These are phyloP conservation scores for Aproaerema taeniolella DNA, from an alignment of 2,888 invertebrate genomes.

Conservation along the genomic window DNA sequence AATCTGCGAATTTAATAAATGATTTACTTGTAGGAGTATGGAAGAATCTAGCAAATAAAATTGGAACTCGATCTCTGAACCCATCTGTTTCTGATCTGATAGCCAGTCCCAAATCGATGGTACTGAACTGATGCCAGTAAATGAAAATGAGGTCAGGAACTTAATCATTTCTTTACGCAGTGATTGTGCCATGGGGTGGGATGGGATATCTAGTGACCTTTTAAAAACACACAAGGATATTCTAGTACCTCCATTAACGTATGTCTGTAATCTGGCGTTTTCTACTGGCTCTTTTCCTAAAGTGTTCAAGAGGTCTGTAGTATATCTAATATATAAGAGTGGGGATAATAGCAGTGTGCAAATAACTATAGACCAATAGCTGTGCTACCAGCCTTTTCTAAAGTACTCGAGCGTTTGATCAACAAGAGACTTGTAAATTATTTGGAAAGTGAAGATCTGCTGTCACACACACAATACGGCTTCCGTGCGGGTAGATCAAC, in stretches of 20 bases:
- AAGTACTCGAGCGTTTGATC: no score
- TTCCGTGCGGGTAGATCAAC: no score
- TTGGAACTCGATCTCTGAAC: no score
- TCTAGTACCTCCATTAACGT: not conserved
- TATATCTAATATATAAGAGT: not conserved
- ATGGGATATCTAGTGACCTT: not conserved
- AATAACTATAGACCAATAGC: no score
- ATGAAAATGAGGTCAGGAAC: not conserved
- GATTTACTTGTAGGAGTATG: not conserved
- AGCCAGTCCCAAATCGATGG: not conserved
- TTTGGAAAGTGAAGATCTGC: no score
- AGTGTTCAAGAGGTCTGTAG: not conserved
- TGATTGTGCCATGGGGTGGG: not conserved
- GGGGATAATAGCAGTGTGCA: not conserved
- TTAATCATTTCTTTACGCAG: not conserved
- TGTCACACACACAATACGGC: no score
- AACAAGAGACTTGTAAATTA: no score
- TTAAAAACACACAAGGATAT: not conserved
- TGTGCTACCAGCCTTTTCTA: no score
- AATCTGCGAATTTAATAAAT: not conserved
- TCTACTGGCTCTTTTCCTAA: not conserved
- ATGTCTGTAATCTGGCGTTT: not conserved
- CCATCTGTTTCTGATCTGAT: no score
- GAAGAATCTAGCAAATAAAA: no score
- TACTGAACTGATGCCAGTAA: not conserved